Evolutionary conservation across 2,888 invertebrate genomes (phyloP).

Genomic region (Acleris holmiana): DNA sequence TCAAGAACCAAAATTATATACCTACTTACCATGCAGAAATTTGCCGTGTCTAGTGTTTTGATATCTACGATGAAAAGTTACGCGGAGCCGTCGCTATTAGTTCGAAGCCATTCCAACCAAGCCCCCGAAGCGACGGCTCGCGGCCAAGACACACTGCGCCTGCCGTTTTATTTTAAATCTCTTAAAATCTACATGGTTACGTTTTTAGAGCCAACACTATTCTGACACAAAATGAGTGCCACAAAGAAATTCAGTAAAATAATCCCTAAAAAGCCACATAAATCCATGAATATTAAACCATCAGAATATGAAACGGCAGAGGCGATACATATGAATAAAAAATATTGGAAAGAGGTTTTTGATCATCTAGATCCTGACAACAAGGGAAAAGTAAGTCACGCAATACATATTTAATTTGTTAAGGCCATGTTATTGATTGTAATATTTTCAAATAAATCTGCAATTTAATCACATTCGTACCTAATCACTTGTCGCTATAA

Average conservation of each 20-base stretch:
- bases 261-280: conserved; percentile 54
- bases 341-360: conserved; percentile 69
- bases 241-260: not conserved
- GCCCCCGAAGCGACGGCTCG: conserved; percentile 25
- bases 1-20: too few relatives aligned
- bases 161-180: conserved; percentile 13
- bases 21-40: too few relatives aligned
- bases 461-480: too few relatives aligned
- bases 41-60: conserved; percentile 7
- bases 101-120: conserved; percentile 17
- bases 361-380: conserved; percentile 50
- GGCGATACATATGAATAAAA: conserved; percentile 61
- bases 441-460: too few relatives aligned
- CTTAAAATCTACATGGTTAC: conserved; percentile 30
- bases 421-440: too few relatives aligned
- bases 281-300: conserved; percentile 59
- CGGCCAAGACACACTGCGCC: conserved; percentile 20
- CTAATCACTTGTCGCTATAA: not conserved
- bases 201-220: conserved; percentile 3
- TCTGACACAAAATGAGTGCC: conserved; percentile 11
- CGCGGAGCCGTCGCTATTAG: conserved; percentile 26
- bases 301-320: conserved; percentile 61
- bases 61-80: conserved; percentile 22
- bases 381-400: conserved; percentile 50
- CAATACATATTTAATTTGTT: too few relatives aligned